Percentiles rank a stretch among this genome's conserved stretches.
phyloP scores from a whole-genome alignment of 2,888 invertebrate species.

The Acleris emargana region DNA sequence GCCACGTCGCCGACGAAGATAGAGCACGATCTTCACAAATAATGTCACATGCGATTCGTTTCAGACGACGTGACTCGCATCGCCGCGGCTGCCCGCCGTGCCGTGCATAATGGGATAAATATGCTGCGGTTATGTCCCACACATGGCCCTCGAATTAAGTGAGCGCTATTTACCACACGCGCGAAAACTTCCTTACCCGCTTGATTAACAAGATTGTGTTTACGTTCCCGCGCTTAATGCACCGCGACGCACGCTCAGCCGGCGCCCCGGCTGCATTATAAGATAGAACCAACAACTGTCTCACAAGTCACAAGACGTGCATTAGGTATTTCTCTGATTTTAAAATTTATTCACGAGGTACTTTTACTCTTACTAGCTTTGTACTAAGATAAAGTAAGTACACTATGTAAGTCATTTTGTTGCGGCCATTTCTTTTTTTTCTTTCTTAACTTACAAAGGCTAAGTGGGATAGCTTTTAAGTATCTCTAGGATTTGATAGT shows the following conservation, averaged over 20 bases:
- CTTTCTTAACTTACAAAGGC: too few species aligned
- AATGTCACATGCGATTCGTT: conserved; percentile 85
- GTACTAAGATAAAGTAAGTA: neutral
- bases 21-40: conserved; percentile 85
- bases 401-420: too few species aligned
- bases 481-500: neutral
- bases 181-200: conserved; percentile 69
- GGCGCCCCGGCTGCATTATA: conserved; percentile 43
- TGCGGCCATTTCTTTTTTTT: too few species aligned
- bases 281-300: conserved; percentile 47
- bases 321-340: conserved; percentile 38
- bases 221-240: conserved; percentile 60
- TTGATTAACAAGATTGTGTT: conserved; percentile 76
- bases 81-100: conserved; percentile 71
- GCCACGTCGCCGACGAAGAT: conserved; percentile 82
- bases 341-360: conserved; percentile 21
- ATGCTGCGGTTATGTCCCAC: conserved; percentile 81
- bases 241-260: conserved; percentile 42
- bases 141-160: conserved; percentile 82
- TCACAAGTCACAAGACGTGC: conserved; percentile 38
- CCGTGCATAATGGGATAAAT: conserved; percentile 83
- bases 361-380: neutral
- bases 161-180: conserved; percentile 76
- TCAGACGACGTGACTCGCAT: conserved; percentile 82
- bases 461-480: neutral